Percentiles rank a stretch among this genome's conserved stretches.
Evolutionary conservation across 2,888 invertebrate species (phyloP).

Genomic region (Callosobruchus maculatus): DNA sequence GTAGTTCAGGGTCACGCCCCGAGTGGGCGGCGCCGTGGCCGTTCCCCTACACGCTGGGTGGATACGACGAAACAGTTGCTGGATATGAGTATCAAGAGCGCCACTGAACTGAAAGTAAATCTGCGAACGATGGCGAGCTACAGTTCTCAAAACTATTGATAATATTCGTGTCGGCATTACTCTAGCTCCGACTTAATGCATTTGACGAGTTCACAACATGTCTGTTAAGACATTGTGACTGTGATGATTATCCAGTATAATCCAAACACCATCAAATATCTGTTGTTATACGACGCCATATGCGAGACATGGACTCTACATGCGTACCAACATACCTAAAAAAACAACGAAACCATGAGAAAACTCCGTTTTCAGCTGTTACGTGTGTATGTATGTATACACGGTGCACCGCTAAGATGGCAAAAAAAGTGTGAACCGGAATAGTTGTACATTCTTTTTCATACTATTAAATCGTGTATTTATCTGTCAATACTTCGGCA

Average conservation of each 20-base stretch:
- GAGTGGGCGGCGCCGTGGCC: too few species aligned
- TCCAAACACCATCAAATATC: background rate
- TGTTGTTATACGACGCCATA: background rate
- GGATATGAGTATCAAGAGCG: too few species aligned
- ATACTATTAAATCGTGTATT: conserved; percentile 10
- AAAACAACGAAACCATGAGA: conserved; percentile 1
- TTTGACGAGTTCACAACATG: too few species aligned
- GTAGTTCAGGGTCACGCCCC: too few species aligned
- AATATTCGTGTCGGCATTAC: too few species aligned
- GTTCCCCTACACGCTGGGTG: too few species aligned
- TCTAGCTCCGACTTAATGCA: too few species aligned
- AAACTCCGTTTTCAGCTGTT: background rate
- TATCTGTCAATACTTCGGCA: conserved; percentile 15
- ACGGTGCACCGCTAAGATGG: background rate
- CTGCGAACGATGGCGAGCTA: too few species aligned
- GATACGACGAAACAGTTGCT: too few species aligned
- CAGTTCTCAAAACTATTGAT: too few species aligned
- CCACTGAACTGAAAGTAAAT: too few species aligned
- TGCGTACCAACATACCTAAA: background rate
- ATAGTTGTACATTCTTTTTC: background rate
- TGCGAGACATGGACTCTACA: background rate
- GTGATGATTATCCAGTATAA: background rate
- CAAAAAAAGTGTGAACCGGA: background rate
- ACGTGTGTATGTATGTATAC: background rate
- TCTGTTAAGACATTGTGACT: too few species aligned